These are phyloP conservation scores for Ridgeia piscesae DNA, from an alignment of 1,140 invertebrate species.

Conservation along the genomic window DNA sequence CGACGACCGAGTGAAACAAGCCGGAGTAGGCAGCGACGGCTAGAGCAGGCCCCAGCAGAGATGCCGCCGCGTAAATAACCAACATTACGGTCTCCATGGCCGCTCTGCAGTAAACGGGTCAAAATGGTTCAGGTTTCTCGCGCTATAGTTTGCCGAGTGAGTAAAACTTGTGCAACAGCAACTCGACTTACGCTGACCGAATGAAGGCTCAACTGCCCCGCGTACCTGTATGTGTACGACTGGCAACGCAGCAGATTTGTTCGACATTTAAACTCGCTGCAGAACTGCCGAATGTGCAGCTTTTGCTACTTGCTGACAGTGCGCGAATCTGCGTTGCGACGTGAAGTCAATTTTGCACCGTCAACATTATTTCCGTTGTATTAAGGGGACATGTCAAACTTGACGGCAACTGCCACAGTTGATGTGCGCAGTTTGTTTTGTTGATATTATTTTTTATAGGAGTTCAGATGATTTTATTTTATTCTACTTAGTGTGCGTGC, in stretches of 20 bases:
- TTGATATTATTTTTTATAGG: no score
- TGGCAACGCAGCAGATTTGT: not conserved
- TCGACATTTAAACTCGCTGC: not conserved
- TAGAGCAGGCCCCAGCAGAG: not conserved
- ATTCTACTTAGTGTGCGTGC: no score
- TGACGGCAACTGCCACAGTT: not conserved
- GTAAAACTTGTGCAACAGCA: not conserved
- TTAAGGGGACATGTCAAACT: not conserved
- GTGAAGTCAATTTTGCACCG: not conserved
- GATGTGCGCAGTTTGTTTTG: no score
- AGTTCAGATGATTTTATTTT: no score
- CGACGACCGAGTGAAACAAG: not conserved
- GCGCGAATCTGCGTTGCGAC: no score
- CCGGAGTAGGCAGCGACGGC: not conserved
- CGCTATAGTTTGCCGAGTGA: not conserved
- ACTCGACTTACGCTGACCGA: not conserved
- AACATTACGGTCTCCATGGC: not conserved
- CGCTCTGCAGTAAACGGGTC: not conserved
- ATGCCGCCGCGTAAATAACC: not conserved
- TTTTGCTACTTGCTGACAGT: not conserved
- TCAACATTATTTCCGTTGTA: not conserved
- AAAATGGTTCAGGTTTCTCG: not conserved
- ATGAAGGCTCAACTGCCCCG: not conserved
- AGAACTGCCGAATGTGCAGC: not conserved
- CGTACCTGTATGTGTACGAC: not conserved